Conservation (phyloP, 2,888 invertebrate genomes). For the Crematogaster levior region DNA sequence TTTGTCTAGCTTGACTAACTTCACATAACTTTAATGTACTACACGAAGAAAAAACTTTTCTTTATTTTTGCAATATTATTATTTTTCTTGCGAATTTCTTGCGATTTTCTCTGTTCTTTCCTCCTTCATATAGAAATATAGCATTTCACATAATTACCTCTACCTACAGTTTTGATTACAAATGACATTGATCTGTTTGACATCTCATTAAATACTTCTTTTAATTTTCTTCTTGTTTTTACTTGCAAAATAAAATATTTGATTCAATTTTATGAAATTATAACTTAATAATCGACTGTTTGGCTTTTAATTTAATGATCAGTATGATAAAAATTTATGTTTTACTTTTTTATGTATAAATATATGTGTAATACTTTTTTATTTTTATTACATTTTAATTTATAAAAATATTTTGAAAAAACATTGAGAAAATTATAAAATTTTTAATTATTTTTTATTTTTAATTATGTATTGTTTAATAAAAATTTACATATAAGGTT, state of each 20-base stretch:
- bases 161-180: background rate
- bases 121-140: background rate
- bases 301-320: background rate
- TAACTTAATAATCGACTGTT: background rate
- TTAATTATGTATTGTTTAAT: too few species aligned
- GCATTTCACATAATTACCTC: background rate
- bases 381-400: background rate
- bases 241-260: background rate
- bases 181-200: background rate
- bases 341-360: background rate
- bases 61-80: conserved; percentile 43
- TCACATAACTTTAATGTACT: background rate
- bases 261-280: background rate
- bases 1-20: conserved; percentile 11
- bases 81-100: conserved; percentile 38
- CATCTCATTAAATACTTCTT: background rate
- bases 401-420: background rate
- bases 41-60: conserved; percentile 59
- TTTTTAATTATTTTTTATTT: background rate
- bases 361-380: background rate
- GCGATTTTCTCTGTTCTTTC: conserved; percentile 20
- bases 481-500: too few species aligned
- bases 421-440: too few species aligned
- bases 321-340: background rate
- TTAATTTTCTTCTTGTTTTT: background rate